Percentiles rank a stretch among this genome's conserved stretches.
Conservation (phyloP, 2,797 vertebrate genomes). For the Caiman crocodilus region DNA sequence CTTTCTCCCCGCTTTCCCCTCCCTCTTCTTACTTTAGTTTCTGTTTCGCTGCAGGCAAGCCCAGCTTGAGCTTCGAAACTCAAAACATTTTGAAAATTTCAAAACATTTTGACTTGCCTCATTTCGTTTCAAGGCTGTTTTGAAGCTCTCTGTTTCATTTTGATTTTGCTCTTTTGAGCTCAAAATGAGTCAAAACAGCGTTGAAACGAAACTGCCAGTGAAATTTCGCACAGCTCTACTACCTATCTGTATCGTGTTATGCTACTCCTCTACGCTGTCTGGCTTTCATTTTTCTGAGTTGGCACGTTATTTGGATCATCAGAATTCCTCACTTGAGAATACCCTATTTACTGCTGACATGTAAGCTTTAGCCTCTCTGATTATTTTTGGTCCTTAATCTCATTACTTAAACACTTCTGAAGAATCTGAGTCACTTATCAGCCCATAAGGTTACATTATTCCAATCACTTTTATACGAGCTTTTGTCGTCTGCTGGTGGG, state of each 20-base stretch:
- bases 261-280: background rate
- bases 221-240: background rate
- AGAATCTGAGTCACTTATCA: slow-evolving; percentile 42
- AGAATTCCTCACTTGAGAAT: background rate
- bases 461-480: slow-evolving; percentile 7
- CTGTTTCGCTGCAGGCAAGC: too few species aligned
- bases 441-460: slow-evolving; percentile 30
- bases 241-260: background rate
- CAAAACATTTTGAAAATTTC: too few species aligned
- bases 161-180: too few species aligned
- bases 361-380: slow-evolving; percentile 17
- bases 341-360: slow-evolving; percentile 33
- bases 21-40: too few species aligned
- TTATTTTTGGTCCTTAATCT: slow-evolving; percentile 46
- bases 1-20: too few species aligned
- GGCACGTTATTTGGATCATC: background rate
- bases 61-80: too few species aligned
- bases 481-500: slow-evolving; percentile 23
- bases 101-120: too few species aligned
- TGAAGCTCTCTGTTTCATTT: too few species aligned
- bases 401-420: slow-evolving; percentile 50
- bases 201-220: too few species aligned
- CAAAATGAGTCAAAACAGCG: too few species aligned
- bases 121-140: too few species aligned
- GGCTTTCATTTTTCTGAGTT: slow-evolving; percentile 3